phyloP scores from a whole-genome alignment of 2,888 invertebrate species.

The Thereva nobilitata region DNA sequence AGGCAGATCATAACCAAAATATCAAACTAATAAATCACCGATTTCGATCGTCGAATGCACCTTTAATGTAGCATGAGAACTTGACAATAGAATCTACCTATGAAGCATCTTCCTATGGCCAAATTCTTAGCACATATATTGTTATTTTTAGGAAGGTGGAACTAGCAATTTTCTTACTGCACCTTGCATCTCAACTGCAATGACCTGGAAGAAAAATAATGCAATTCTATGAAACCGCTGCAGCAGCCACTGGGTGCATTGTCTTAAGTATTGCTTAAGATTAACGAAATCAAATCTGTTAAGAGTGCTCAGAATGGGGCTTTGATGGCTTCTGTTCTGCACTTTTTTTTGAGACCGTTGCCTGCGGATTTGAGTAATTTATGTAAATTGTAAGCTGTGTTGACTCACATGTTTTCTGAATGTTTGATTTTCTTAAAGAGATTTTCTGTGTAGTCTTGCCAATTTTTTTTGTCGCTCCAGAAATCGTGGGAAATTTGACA shows the following conservation, averaged over 20 bases:
- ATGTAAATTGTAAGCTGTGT: constrained; percentile 24
- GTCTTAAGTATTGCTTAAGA: constrained; percentile 25
- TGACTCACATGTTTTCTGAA: constrained; percentile 13
- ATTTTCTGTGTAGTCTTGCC: constrained; percentile 19
- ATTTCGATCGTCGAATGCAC: too few species aligned
- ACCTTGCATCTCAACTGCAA: constrained; percentile 1
- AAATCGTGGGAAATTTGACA: constrained; percentile 18
- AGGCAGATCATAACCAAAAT: constrained; percentile 14
- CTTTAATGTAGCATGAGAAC: too few species aligned
- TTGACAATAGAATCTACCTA: too few species aligned
- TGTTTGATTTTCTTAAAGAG: constrained; percentile 20
- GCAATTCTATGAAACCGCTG: too few species aligned
- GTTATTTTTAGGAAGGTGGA: neutral
- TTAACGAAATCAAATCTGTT: constrained; percentile 21
- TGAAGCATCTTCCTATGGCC: too few species aligned
- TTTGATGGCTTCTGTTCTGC: constrained; percentile 7
- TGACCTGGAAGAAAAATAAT: too few species aligned
- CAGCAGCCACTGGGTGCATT: constrained; percentile 12
- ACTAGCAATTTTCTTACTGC: constrained; percentile 11
- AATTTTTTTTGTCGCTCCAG: constrained; percentile 17
- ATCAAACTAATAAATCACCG: constrained; percentile 12
- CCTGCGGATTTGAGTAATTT: constrained; percentile 8
- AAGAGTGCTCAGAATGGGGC: constrained; percentile 13
- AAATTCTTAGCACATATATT: too few species aligned
- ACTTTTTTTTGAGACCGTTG: too few species aligned